A percentile compares a stretch with the other conserved stretches of the same genome.
phyloP scores from a whole-genome alignment of 2,113 vertebrate genomes.

The Passer domesticus region DNA sequence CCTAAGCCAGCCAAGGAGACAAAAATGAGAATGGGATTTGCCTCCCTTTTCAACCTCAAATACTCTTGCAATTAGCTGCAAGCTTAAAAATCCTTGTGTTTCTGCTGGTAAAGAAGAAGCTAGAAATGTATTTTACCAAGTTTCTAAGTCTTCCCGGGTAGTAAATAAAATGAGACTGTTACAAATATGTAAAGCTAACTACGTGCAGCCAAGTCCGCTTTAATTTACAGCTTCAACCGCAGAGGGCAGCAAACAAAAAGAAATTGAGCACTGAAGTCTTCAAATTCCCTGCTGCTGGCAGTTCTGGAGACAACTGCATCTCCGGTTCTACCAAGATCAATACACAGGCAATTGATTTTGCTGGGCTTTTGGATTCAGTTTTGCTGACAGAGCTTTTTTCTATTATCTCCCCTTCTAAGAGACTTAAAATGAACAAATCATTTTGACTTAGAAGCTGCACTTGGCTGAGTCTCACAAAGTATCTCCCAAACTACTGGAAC shows the following conservation, averaged over 20 bases:
- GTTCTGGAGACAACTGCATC: too few species aligned
- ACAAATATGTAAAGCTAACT: background rate
- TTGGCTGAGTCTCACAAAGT: background rate
- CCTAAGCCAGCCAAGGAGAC: background rate
- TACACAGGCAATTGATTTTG: background rate
- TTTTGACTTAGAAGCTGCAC: background rate
- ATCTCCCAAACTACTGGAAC: background rate
- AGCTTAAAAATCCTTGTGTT: fast-evolving
- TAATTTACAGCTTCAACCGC: background rate
- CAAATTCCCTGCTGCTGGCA: background rate
- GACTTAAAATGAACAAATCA: background rate
- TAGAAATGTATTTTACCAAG: background rate
- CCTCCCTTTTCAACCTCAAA: background rate
- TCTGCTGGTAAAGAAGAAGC: background rate
- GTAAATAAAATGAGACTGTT: background rate
- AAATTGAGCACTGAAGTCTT: background rate
- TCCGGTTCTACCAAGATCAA: background rate
- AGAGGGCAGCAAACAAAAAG: constrained; percentile 73
- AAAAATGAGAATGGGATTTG: background rate
- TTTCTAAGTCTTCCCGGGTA: background rate
- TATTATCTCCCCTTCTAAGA: background rate
- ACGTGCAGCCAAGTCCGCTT: background rate
- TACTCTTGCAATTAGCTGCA: background rate
- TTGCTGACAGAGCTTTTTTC: background rate
- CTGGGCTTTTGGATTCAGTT: background rate